Evolutionary conservation across 2,888 invertebrate species (phyloP), one percentile per base, ranked within the genome.

Genomic region (Drosophila engyochracea): DNA sequence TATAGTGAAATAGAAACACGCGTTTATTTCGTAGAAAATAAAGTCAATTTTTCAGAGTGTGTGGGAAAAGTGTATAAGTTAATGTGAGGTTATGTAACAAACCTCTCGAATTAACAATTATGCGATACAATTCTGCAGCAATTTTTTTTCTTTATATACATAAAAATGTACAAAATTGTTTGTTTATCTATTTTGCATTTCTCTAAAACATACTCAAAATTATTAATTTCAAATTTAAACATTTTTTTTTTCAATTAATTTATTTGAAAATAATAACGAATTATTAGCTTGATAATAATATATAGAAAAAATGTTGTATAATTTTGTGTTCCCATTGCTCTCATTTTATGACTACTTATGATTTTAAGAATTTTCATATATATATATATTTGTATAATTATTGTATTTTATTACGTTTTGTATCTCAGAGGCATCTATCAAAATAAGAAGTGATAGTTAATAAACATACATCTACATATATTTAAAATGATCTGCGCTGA

Each of bases 41-140:
- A 47, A 49, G 33, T 47, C 12, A 22, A 63, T 47, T 64, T 57
- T 51, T 60, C 28, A 58, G 31, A 57, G 74, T 79, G 74, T 76
- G 54, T 70, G 54, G 47, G 7, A 53, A 35, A 60, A 60, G 74
- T 70, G 57, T 64, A 35, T 37, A 31, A 55, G 47, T 47, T 70
- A 71, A 41, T 73, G 68, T 68, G 28, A 54, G 53, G 64, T 61
- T 73, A 51, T 76, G 44, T 62, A 58, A 31, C 44, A 52, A 73
- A 51, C 55, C 55, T 25, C 60, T 65, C n/a, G 7, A 49, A 59
- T 59, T 44, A 60, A 39, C 47, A 62, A 54, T 54, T 65, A 65
- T 54, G 58, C 62, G 47, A 62, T 31, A 74, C 77, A 66, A 59
- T 76, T 78, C 73, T 76, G 76, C 76, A 74, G 76, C 76, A 79